Percentiles rank a stretch among this genome's conserved stretches.
Evolutionary conservation across 35 echinoderm and acorn worm species (phyloP).

Genomic region (Ophioderma brevispina): DNA sequence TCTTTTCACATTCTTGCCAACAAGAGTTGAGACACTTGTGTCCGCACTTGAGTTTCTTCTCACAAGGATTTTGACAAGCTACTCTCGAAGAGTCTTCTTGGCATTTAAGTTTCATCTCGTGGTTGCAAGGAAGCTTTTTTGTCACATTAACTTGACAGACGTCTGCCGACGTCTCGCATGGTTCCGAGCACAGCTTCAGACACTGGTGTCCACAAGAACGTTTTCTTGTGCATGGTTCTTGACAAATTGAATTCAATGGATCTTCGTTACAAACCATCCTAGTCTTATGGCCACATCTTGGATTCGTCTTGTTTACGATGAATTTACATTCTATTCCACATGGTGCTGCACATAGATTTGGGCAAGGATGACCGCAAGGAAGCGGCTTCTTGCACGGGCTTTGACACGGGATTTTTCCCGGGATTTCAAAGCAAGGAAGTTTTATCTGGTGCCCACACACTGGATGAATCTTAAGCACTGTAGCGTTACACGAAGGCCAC

Average conservation of each 20-base stretch:
- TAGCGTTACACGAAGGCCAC: neutral
- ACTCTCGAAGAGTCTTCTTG: neutral
- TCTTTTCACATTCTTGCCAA: neutral
- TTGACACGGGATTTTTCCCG: neutral
- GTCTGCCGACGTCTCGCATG: neutral
- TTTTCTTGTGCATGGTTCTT: neutral
- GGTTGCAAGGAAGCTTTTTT: neutral
- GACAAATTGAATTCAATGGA: neutral
- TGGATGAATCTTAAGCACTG: neutral
- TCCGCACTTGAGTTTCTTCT: neutral
- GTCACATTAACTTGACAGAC: neutral
- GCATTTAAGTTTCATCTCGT: neutral
- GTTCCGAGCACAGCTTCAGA: neutral
- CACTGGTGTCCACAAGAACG: neutral
- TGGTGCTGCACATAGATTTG: neutral
- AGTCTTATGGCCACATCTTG: neutral
- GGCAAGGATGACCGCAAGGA: neutral
- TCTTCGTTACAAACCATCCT: neutral
- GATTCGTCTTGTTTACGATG: neutral
- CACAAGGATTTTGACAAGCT: no score
- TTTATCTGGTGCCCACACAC: neutral
- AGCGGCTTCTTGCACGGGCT: neutral
- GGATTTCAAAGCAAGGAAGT: neutral
- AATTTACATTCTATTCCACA: neutral
- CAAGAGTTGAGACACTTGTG: neutral